phyloP scores from a whole-genome alignment of 2,888 invertebrate genomes.

The Metellina segmentata region DNA sequence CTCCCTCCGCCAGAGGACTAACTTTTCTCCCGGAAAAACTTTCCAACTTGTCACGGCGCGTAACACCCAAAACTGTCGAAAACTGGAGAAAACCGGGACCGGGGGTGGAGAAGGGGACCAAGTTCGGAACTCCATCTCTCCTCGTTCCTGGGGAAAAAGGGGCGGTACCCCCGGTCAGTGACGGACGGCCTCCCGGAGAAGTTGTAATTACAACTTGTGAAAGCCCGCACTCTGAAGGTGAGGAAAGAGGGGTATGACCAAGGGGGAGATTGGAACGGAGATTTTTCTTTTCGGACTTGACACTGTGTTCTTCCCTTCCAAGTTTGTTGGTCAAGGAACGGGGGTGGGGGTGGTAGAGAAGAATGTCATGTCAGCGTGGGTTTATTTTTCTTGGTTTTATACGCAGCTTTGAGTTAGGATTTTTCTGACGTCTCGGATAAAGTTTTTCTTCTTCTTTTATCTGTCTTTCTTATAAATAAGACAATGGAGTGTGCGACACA shows the following conservation, averaged over 20 bases:
- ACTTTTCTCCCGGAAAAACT: conserved; percentile 46
- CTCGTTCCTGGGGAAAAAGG: conserved; percentile 15
- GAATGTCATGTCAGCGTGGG: conserved; percentile 63
- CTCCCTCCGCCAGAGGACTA: conserved; percentile 3
- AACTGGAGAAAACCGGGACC: conserved; percentile 28
- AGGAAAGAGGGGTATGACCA: neutral
- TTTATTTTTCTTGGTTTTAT: conserved; percentile 52
- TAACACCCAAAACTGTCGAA: conserved; percentile 58
- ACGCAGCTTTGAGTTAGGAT: conserved; percentile 5
- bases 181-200: conserved; percentile 67
- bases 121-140: conserved; percentile 43
- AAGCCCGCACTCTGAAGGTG: conserved; percentile 10
- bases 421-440: conserved; percentile 30
- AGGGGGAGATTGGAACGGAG: conserved; percentile 36
- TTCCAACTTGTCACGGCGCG: conserved; percentile 61
- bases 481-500: neutral
- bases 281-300: conserved; percentile 70
- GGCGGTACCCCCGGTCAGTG: conserved; percentile 58
- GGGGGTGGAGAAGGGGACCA: neutral
- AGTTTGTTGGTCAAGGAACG: conserved; percentile 42
- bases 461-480: neutral
- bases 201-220: conserved; percentile 74
- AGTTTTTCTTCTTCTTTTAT: conserved; percentile 35
- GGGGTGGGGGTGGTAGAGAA: conserved; percentile 31
- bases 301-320: conserved; percentile 50